phyloP scores from a whole-genome alignment of 2,888 invertebrate species.

The Agapostemon virescens region DNA sequence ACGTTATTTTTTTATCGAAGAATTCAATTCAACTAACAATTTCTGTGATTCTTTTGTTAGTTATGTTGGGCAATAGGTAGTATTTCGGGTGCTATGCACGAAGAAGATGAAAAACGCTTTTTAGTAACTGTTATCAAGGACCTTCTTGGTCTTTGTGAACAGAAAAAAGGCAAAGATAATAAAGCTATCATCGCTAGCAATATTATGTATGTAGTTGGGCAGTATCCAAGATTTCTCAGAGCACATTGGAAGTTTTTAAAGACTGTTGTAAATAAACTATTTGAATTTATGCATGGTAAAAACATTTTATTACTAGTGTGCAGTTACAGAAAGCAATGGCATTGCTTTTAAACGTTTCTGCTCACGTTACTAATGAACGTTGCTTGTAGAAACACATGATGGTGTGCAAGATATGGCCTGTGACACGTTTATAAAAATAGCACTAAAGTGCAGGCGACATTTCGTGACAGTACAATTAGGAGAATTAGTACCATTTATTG shows the following conservation, averaged over 20 bases:
- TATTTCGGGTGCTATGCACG: constrained; percentile 99
- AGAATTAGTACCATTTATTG: constrained; percentile 98
- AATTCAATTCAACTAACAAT: constrained; percentile 20
- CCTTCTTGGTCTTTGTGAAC: constrained; percentile 97
- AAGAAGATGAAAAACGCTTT: constrained; percentile 99
- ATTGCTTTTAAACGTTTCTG: constrained; percentile 3
- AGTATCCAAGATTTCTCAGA: constrained; percentile 98
- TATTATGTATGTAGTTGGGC: constrained; percentile 99
- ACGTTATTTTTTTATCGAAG: background rate
- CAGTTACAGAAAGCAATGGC: background rate
- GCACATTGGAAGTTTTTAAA: constrained; percentile 99
- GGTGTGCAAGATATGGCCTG: constrained; percentile 99
- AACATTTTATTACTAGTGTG: constrained; percentile 32
- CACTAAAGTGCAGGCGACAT: constrained; percentile 97
- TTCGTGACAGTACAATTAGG: constrained; percentile 98
- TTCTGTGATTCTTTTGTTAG: constrained; percentile 67
- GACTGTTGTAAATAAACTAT: constrained; percentile 99
- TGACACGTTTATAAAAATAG: constrained; percentile 99
- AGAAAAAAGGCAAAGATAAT: constrained; percentile 99
- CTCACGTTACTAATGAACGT: constrained; percentile 9
- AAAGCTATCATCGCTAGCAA: constrained; percentile 99
- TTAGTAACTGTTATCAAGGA: constrained; percentile 99
- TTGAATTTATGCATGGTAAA: constrained; percentile 98
- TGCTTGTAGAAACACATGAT: constrained; percentile 93
- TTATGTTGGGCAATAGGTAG: constrained; percentile 99